Conservation (phyloP, 2,888 invertebrate species). For the Cordilura impudica region DNA sequence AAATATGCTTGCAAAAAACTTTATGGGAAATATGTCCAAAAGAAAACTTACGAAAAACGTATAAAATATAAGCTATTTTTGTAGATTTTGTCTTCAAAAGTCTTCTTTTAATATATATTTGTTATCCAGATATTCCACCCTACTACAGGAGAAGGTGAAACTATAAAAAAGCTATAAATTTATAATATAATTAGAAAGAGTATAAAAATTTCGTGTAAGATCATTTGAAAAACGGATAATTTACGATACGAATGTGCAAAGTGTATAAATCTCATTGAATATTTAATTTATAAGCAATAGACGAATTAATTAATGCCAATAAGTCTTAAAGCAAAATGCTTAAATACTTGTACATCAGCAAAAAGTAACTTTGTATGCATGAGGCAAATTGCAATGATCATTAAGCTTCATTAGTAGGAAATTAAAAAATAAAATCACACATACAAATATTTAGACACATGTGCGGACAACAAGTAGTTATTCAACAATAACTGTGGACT, state of each 20-base stretch:
- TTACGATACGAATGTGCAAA: neutral
- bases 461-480: neutral
- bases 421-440: conserved; percentile 22
- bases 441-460: conserved; percentile 5
- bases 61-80: too few relatives aligned
- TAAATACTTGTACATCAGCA: conserved; percentile 24
- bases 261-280: neutral
- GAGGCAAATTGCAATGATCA: conserved; percentile 16
- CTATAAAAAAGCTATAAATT: too few relatives aligned
- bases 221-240: too few relatives aligned
- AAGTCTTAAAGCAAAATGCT: conserved; percentile 33
- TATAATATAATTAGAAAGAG: too few relatives aligned
- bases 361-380: neutral
- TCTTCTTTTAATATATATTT: too few relatives aligned
- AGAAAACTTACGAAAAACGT: too few relatives aligned
- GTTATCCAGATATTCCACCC: too few relatives aligned
- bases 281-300: conserved; percentile 27
- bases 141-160: too few relatives aligned
- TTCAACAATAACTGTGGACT: neutral
- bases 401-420: conserved; percentile 52
- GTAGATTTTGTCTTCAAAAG: too few relatives aligned
- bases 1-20: too few relatives aligned
- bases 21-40: too few relatives aligned
- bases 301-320: conserved; percentile 49
- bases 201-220: too few relatives aligned